These are phyloP conservation scores for Flexamia atlantica DNA, from an alignment of 2,888 invertebrate genomes.

Conservation along the genomic window DNA sequence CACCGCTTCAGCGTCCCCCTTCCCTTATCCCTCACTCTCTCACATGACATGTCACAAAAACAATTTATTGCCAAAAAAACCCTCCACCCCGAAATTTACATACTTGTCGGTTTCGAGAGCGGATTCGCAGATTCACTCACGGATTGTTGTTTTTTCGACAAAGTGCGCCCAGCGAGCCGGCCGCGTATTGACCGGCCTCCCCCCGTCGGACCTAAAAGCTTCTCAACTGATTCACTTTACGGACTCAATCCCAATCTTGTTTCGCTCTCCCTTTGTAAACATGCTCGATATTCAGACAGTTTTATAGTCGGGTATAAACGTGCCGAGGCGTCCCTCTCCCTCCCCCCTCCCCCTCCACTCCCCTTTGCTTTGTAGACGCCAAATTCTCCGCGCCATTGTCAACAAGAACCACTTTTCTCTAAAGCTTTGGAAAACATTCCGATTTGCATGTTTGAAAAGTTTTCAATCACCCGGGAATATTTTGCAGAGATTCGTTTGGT, in stretches of 20 bases:
- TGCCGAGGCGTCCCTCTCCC: neutral
- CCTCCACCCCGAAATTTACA: neutral
- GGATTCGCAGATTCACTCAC: conserved; percentile 3
- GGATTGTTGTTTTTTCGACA: conserved; percentile 34
- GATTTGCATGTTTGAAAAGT: conserved; percentile 49
- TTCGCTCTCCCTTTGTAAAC: conserved; percentile 55
- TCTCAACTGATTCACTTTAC: conserved; percentile 63
- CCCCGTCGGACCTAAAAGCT: conserved; percentile 61
- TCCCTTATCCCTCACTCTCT: too few relatives aligned
- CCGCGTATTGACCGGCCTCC: conserved; percentile 56
- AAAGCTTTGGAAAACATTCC: conserved; percentile 30
- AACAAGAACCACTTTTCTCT: conserved; percentile 44
- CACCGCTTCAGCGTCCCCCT: too few relatives aligned
- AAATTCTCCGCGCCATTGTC: conserved; percentile 46
- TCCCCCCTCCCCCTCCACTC: neutral
- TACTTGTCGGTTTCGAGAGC: neutral
- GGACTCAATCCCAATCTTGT: conserved; percentile 52
- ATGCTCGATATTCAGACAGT: conserved; percentile 51
- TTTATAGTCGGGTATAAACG: conserved; percentile 24
- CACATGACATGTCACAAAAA: too few relatives aligned
- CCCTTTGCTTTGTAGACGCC: conserved; percentile 44
- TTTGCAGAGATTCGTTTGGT: neutral
- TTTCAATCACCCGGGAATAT: neutral
- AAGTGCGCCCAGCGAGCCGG: neutral
- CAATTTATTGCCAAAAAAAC: too few relatives aligned